Base-by-base conservation (phyloP, 2,888 invertebrate genomes). In the Tetragonula carbonaria region DNA sequence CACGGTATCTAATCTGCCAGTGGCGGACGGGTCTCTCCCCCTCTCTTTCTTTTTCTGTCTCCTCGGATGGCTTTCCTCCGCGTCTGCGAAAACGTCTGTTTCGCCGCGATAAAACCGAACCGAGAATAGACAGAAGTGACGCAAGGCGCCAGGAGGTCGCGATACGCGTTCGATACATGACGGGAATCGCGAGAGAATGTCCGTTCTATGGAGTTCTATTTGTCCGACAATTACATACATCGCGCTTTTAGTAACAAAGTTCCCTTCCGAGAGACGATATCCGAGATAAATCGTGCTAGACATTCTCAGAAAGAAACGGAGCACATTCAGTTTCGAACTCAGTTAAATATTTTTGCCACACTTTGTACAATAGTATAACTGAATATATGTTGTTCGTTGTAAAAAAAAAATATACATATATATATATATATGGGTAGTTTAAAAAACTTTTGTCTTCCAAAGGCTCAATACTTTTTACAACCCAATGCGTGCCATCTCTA, bases 61-160 rank as follows among this genome's bases (percentile, higher is more conserved):
- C 71, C 74, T 78, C 8, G 45, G 1, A 84, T 63, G 70, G 70
- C 50, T 79, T 84, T 76, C 57, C 73, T 33, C 38, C 51, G n/a
- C 63, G 50, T 16, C 55, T 59, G 82, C 55, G 80, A 67, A 86
- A 84, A 80, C 23, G 38, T 23, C 23, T 23, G 23, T 23, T 23
- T 80, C 62, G 67, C 67, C 62, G 74, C 79, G 91, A 92, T 92
- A 91, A 91, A 89, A 83, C 77, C 76, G 88, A 88, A 89, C 78
- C 91, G 88, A 91, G 91, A 92, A 93, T 92, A 93, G 91, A 90
- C 84, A 76, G 3, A 33, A 86, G 79, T 92, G 91, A 93, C 91
- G 91, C 89, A 91, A 91, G 91, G 87, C 90, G 87, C 86, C 84
- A 67, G 70, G 53, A 87, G 85, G 88, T 87, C 85, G 87, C 73